These are phyloP conservation scores for Lepidothrix coronata DNA, from an alignment of 2,113 vertebrate species.

Conservation along the genomic window DNA sequence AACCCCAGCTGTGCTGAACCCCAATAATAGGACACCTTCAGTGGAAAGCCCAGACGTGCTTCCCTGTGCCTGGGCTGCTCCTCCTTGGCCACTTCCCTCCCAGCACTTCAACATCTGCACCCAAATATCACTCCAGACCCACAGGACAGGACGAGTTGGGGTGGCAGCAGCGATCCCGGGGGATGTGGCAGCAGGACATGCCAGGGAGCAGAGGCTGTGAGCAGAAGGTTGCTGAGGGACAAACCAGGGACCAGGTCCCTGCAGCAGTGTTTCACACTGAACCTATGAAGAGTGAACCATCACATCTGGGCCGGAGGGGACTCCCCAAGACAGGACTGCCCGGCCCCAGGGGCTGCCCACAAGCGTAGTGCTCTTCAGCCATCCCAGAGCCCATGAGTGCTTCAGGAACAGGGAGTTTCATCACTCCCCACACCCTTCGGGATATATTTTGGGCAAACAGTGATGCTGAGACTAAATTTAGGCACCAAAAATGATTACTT, in stretches of 20 bases:
- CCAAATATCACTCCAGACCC: neutral
- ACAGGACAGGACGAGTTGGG: fast-evolving
- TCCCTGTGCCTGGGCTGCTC: fast-evolving
- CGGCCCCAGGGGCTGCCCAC: neutral
- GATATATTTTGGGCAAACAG: constrained; percentile 15
- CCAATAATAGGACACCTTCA: neutral
- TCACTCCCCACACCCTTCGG: neutral
- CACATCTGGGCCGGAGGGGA: neutral
- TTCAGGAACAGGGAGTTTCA: neutral
- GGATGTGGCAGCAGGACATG: fast-evolving
- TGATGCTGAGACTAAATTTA: constrained; percentile 45
- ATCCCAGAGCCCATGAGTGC: fast-evolving
- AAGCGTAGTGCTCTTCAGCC: neutral
- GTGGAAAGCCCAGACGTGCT: neutral
- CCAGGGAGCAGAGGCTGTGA: fast-evolving
- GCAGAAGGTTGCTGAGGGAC: fast-evolving
- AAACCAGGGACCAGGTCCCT: neutral
- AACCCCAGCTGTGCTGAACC: neutral
- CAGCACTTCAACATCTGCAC: neutral
- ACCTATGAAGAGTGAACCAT: neutral
- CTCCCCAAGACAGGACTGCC: neutral
- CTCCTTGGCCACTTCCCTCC: neutral
- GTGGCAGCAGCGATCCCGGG: neutral
- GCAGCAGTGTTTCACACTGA: neutral
- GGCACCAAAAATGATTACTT: neutral